phyloP scores from a whole-genome alignment of 2,888 invertebrate species.

The Eueremaeus valkanovi region DNA sequence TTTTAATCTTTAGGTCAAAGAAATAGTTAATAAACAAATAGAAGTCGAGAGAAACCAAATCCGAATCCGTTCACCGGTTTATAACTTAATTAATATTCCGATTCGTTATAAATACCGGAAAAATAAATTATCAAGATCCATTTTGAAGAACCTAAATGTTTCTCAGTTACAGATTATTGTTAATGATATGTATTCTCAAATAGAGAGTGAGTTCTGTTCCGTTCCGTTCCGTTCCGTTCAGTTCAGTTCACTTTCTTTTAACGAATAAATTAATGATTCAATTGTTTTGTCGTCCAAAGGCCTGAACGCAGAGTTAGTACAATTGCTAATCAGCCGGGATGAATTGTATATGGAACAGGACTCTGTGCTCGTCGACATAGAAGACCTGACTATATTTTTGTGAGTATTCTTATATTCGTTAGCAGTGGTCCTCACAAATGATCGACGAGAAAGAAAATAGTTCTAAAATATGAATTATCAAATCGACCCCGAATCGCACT shows the following conservation, averaged over 20 bases:
- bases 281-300: constrained; percentile 52
- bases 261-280: not conserved
- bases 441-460: no score
- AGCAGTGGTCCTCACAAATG: no score
- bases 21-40: constrained; percentile 87
- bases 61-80: constrained; percentile 65
- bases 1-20: constrained; percentile 66
- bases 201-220: constrained; percentile 68
- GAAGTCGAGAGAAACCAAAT: constrained; percentile 54
- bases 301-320: constrained; percentile 83
- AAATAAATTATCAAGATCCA: constrained; percentile 30
- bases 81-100: constrained; percentile 39
- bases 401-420: constrained; percentile 56
- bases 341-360: constrained; percentile 97
- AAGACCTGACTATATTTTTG: constrained; percentile 86
- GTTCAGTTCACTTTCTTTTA: no score
- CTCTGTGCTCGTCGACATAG: constrained; percentile 94
- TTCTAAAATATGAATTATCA: no score
- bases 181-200: constrained; percentile 88
- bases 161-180: constrained; percentile 90
- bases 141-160: constrained; percentile 73
- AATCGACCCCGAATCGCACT: no score
- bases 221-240: no score
- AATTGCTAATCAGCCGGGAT: constrained; percentile 83
- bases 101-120: not conserved